Base-by-base conservation (phyloP, 1,140 invertebrate species). In the Orius laevigatus region DNA sequence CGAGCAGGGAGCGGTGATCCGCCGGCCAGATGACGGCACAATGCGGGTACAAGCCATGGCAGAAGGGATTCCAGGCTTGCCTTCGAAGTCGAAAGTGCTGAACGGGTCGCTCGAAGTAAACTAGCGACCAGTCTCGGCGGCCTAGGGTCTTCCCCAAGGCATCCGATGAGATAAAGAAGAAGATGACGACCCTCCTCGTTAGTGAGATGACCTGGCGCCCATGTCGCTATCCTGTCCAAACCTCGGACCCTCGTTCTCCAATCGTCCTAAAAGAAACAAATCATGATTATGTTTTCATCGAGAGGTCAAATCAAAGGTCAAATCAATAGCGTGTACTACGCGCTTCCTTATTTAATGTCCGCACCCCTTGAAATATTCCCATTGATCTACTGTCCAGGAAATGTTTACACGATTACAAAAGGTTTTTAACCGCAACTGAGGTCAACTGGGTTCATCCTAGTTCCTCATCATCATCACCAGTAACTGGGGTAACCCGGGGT, bases 11-110 rank as follows among this genome's bases (percentile, higher is more conserved):
- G 48, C 34, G 44, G 48, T 16, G 42, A 38, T 14, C 33, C 51
- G 34, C 50, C 50, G 19, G 48, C 51, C 10, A 58, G 32, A 31
- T 56, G 50, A 3, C 53, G 49, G 33, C 53, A 55, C 11, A 54
- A 34, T 11, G 35, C 42, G 1, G 56, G 56, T 4, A 58, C 55
- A 12, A 54, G 45, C 34, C 34, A 43, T 3, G 53, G 45, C 6
- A 55, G 9, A 33, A 53, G 34, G 14, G 46, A 19, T 4, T 40
- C 38, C 36, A 55, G 20, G 19, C 32, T 45, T 10, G 19, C 43
- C n/a, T n/a, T n/a, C 8, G 25, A 25, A 14, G 14, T 42, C 51
- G 41, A 20, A 31, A 47, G 9, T 46, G 48, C 16, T 53, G n/a
- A 33, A 48, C 34, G 12, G 36, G 39, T 14, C 36, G 34, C 36